Percentiles rank a stretch among this genome's conserved stretches.
Conservation (phyloP, 2,888 invertebrate genomes). For the Caenorhabditis zanzibari region DNA sequence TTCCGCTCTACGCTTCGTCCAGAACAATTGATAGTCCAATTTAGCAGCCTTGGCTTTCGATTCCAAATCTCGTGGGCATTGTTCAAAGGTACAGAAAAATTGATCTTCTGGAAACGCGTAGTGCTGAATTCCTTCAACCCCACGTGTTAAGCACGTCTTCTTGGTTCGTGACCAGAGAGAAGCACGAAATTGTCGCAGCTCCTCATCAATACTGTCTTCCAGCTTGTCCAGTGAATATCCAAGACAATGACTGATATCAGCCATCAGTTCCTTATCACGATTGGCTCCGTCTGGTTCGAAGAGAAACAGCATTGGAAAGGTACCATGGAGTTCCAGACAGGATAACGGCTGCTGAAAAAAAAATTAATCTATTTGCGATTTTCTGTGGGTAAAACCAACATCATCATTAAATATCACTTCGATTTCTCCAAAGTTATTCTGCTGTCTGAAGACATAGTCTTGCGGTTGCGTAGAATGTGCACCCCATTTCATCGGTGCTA, state of each 20-base stretch:
- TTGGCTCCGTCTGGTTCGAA: slow-evolving; percentile 69
- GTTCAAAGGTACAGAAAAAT: slow-evolving; percentile 43
- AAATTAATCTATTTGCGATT: background rate
- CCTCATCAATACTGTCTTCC: slow-evolving; percentile 75
- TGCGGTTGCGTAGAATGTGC: slow-evolving; percentile 61
- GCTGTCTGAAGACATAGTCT: slow-evolving; percentile 71
- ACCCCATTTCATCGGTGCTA: slow-evolving; percentile 65
- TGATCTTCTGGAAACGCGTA: slow-evolving; percentile 82
- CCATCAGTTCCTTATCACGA: slow-evolving; percentile 75
- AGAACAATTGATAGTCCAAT: slow-evolving; percentile 68
- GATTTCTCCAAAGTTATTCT: slow-evolving; percentile 66
- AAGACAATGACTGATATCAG: slow-evolving; percentile 74
- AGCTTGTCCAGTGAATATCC: slow-evolving; percentile 75
- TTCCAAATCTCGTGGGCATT: slow-evolving; percentile 58
- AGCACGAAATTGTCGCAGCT: slow-evolving; percentile 71
- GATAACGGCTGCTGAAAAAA: slow-evolving; percentile 57
- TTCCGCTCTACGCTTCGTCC: slow-evolving; percentile 61
- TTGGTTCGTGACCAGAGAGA: slow-evolving; percentile 55
- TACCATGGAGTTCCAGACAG: slow-evolving; percentile 58
- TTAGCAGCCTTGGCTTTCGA: slow-evolving; percentile 63
- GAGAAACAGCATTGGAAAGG: slow-evolving; percentile 70
- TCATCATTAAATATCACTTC: slow-evolving; percentile 71
- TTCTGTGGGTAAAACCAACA: slow-evolving; percentile 3
- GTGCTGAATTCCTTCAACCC: slow-evolving; percentile 73
- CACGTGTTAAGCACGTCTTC: slow-evolving; percentile 51